These are phyloP conservation scores for Trichogramma evanescens DNA, from an alignment of 2,888 invertebrate genomes.

Conservation along the genomic window DNA sequence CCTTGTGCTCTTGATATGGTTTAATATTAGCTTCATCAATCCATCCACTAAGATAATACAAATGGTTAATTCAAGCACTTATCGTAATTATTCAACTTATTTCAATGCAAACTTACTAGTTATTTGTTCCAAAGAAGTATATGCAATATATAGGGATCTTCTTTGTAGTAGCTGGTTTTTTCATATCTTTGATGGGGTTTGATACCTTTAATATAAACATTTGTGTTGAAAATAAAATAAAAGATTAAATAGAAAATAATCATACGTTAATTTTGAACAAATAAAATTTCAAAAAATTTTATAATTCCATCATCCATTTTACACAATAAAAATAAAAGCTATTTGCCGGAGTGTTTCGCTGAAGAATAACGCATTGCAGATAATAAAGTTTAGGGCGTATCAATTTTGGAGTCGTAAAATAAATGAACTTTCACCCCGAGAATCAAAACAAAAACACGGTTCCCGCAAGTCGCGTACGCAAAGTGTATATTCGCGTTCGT, in stretches of 20 bases:
- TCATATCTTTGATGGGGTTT: constrained; percentile 68
- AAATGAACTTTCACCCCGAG: no score
- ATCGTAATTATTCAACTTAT: not conserved
- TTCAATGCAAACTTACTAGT: constrained; percentile 71
- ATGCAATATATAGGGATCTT: constrained; percentile 73
- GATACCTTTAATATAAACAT: constrained; percentile 62
- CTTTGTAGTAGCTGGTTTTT: constrained; percentile 65
- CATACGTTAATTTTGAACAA: not conserved
- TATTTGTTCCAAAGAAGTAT: constrained; percentile 90
- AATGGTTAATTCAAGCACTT: not conserved
- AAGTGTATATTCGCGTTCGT: no score
- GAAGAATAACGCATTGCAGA: no score
- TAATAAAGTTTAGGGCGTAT: no score
- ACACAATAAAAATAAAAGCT: not conserved
- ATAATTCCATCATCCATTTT: not conserved
- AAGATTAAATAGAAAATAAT: not conserved
- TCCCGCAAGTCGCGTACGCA: not conserved
- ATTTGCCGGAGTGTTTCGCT: not conserved
- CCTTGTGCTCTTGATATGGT: constrained; percentile 73
- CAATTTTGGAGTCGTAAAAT: no score
- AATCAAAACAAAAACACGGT: not conserved
- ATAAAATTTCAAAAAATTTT: not conserved
- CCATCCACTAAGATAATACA: constrained; percentile 64
- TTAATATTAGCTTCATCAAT: constrained; percentile 79
- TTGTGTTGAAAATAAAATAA: constrained; percentile 2